Percentiles rank a stretch among this genome's conserved stretches.
phyloP scores from a whole-genome alignment of 2,888 invertebrate species.

The Leptopilina syphax region DNA sequence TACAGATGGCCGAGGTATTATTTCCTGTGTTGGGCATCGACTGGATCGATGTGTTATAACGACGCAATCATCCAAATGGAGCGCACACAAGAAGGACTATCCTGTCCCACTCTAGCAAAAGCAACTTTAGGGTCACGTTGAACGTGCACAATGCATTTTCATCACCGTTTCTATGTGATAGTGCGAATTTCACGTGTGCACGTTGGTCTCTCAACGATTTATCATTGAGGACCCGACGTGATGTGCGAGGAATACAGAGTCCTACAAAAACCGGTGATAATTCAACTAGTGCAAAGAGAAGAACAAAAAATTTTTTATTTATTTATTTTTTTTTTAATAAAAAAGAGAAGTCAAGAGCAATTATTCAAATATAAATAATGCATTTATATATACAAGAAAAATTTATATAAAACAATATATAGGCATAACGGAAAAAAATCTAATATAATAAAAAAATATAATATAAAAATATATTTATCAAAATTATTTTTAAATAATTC shows the following conservation, averaged over 20 bases:
- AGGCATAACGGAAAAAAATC: too few species aligned
- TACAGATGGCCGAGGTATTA: slow-evolving; percentile 27
- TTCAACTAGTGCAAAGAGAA: slow-evolving; percentile 20
- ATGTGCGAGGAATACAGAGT: slow-evolving; percentile 39
- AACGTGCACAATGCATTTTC: slow-evolving; percentile 30
- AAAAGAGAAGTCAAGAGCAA: slow-evolving; percentile 18
- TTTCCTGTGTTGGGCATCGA: slow-evolving; percentile 39
- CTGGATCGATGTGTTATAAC: slow-evolving; percentile 52
- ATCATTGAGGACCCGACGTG: slow-evolving; percentile 35
- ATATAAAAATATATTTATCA: too few species aligned
- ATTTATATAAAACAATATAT: too few species aligned
- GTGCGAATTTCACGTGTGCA: slow-evolving; percentile 32
- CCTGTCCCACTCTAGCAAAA: slow-evolving; percentile 30
- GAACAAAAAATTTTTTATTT: too few species aligned
- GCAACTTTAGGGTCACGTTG: slow-evolving; percentile 26
- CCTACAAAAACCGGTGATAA: slow-evolving; percentile 31
- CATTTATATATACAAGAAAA: not conserved
- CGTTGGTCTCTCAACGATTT: slow-evolving; percentile 20
- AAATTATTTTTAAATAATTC: too few species aligned
- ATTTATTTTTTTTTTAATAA: not conserved
- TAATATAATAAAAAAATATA: too few species aligned
- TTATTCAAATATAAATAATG: slow-evolving; percentile 35
- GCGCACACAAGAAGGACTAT: slow-evolving; percentile 53
- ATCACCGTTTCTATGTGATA: slow-evolving; percentile 17
- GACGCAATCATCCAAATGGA: slow-evolving; percentile 65